Base-by-base conservation (phyloP, 1,140 invertebrate species). In the Chironomus tepperi region DNA sequence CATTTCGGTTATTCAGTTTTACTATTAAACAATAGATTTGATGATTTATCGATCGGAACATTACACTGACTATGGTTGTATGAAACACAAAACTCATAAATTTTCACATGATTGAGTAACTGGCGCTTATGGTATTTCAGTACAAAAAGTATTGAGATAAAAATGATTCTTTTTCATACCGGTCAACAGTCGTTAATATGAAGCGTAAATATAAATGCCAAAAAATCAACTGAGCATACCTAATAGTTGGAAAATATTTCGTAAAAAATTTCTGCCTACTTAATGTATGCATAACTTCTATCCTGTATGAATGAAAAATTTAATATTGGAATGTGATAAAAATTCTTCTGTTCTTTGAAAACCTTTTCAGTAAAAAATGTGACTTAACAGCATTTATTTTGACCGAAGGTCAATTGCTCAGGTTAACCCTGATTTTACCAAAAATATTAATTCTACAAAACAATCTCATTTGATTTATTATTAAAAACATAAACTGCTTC, bases 21-120 rank as follows among this genome's bases (percentile, higher is more conserved):
- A 5, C 1, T 57, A 57, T 57, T 57, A 12, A 57, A 57, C 47
- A 57, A 57, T 57, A n/a, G n/a, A 15, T n/a, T 57, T 57, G 47
- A n/a, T 57, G 47, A 57, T 57, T 57, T 57, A 57, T 57, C 15
- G 47, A 57, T 57, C n/a, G 47, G 47, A 57, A 57, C 47, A 57
- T 57, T 57, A 57, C 47, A 57, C 47, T 57, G 12, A n/a, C n/a
- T 57, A n/a, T 57, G 47, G 5, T 12, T 57, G 15, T 57, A n/a
- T 57, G 7, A 9, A 10, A 57, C 47, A 1, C 0, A 57, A 57
- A 57, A 15, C 47, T 57, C 47, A 57, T 57, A 57, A 57, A 57
- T n/a, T 57, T 57, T 57, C 47, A n/a, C 1, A 57, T 57, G 47
- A 57, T 57, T 57, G 47, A 57, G 3, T 57, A 57, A 57, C 47